phyloP scores from a whole-genome alignment of 2,888 invertebrate genomes.

The Torymus aiolomorphi region DNA sequence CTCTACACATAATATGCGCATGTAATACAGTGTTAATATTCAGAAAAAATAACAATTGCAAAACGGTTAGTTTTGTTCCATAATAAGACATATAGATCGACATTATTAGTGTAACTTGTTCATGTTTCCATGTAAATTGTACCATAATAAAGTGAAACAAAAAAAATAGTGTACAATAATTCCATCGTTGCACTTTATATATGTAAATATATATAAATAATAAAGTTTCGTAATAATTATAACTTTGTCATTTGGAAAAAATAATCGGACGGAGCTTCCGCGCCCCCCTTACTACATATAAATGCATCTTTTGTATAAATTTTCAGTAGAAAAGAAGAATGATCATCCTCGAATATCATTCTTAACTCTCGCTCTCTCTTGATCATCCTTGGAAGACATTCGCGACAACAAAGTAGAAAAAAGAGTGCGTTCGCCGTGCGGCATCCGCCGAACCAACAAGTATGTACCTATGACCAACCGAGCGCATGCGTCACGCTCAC shows the following conservation, averaged over 20 bases:
- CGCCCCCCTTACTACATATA: slow-evolving; percentile 13
- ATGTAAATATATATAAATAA: slow-evolving; percentile 52
- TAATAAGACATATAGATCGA: slow-evolving; percentile 54
- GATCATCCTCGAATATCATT: slow-evolving; percentile 8
- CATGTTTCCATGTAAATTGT: slow-evolving; percentile 53
- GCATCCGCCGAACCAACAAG: slow-evolving; percentile 31
- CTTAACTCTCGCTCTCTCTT: slow-evolving; percentile 15
- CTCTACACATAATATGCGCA: slow-evolving; percentile 52
- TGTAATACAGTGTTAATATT: slow-evolving; percentile 59
- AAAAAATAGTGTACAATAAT: slow-evolving; percentile 50
- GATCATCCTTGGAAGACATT: slow-evolving; percentile 53
- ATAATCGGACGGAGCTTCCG: not conserved
- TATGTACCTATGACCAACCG: not conserved
- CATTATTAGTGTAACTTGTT: slow-evolving; percentile 57
- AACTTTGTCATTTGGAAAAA: slow-evolving; percentile 21
- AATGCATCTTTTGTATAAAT: slow-evolving; percentile 36
- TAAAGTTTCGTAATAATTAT: slow-evolving; percentile 43
- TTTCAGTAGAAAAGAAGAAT: slow-evolving; percentile 37
- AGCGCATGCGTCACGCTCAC: not conserved
- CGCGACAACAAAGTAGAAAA: slow-evolving; percentile 45
- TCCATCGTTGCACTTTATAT: slow-evolving; percentile 52
- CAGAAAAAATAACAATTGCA: slow-evolving; percentile 58
- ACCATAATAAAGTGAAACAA: slow-evolving; percentile 54
- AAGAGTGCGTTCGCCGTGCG: slow-evolving; percentile 11
- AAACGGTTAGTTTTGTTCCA: slow-evolving; percentile 59